Evolutionary conservation across 2,113 vertebrate species (phyloP).

Genomic region (Dolichotis patagonum): DNA sequence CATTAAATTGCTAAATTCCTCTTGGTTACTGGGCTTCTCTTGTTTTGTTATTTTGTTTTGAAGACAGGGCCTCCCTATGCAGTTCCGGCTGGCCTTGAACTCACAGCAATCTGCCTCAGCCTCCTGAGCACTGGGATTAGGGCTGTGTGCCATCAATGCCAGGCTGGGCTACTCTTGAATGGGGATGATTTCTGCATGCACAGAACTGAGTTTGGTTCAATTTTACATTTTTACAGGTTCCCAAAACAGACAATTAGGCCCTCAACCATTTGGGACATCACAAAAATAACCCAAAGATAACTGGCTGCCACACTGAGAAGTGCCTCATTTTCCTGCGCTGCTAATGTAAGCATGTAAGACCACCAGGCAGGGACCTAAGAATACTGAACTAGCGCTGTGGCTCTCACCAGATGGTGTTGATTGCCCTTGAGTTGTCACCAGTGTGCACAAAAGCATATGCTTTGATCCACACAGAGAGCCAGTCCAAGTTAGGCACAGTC

Average conservation of each 20-base stretch:
- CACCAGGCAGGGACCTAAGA: not conserved
- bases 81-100: not conserved
- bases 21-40: not conserved
- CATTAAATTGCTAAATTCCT: not conserved
- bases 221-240: not conserved
- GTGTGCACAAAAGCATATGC: constrained; percentile 97
- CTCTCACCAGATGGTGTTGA: constrained; percentile 98
- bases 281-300: not conserved
- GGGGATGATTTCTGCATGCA: not conserved
- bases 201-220: not conserved
- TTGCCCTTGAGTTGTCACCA: constrained; percentile 97
- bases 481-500: constrained; percentile 97
- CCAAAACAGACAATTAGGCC: not conserved
- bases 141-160: not conserved
- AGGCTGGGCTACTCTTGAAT: not conserved
- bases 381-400: not conserved
- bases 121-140: not conserved
- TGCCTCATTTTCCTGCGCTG: not conserved
- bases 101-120: not conserved
- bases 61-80: no score
- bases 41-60: not conserved
- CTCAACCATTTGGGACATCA: not conserved
- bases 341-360: not conserved
- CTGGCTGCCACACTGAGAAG: not conserved
- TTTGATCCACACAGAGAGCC: constrained; percentile 99